phyloP scores from a whole-genome alignment of 2,797 vertebrate genomes.

The Sternarchorhynchus goeldii region DNA sequence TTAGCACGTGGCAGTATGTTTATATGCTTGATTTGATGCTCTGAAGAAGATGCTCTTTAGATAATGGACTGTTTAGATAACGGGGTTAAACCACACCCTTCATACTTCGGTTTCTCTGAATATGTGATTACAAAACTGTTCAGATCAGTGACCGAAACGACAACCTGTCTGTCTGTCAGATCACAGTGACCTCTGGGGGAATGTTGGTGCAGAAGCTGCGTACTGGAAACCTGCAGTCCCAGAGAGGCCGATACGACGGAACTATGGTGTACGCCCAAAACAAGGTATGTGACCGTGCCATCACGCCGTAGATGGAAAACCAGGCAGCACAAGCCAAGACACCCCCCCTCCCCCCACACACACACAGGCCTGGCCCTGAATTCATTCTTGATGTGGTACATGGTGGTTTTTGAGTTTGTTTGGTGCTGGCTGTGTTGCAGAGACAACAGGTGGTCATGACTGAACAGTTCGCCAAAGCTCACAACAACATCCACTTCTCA shows the following conservation, averaged over 20 bases:
- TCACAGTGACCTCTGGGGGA: constrained; percentile 77
- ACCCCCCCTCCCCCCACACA: neutral
- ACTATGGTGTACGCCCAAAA: constrained; percentile 83
- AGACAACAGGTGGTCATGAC: constrained; percentile 83
- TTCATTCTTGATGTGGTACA: neutral
- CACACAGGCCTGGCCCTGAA: neutral
- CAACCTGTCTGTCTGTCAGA: constrained; percentile 56
- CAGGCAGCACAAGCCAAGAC: neutral
- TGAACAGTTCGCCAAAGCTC: constrained; percentile 77
- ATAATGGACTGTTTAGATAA: neutral
- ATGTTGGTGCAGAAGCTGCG: constrained; percentile 82
- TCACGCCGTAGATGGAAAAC: no score
- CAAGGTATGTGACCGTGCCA: constrained; percentile 66
- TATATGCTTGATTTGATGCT: no score
- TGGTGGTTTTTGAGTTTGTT: neutral
- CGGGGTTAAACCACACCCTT: neutral
- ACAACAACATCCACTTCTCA: constrained; percentile 77
- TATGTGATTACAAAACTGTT: neutral
- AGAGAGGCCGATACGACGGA: constrained; percentile 74
- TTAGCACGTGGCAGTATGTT: no score
- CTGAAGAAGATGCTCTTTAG: no score
- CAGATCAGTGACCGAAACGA: neutral
- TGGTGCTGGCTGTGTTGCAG: constrained; percentile 61
- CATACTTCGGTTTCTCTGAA: no score
- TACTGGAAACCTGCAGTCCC: constrained; percentile 79